A percentile compares a stretch with the other conserved stretches of the same genome.
These are phyloP conservation scores for Leucopternis melanops DNA, from an alignment of 2,113 vertebrate species.

Conservation along the genomic window DNA sequence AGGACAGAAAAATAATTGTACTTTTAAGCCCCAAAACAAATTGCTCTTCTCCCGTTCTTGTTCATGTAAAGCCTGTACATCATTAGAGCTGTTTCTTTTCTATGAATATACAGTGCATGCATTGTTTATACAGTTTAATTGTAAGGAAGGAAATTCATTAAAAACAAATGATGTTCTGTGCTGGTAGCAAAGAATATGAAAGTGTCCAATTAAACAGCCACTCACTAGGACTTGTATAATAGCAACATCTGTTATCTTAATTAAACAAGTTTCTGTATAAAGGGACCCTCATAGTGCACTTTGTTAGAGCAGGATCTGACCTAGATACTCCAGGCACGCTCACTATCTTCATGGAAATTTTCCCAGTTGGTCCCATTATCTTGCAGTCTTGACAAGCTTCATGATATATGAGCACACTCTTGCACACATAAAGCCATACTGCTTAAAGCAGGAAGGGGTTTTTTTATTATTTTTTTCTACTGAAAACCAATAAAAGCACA, in stretches of 20 bases:
- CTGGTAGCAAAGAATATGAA: conserved; percentile 55
- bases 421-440: not conserved
- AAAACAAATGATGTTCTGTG: conserved; percentile 38
- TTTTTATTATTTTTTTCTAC: not conserved
- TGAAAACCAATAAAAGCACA: not conserved
- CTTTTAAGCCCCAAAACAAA: not conserved
- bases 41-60: not conserved
- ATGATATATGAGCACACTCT: conserved; percentile 14
- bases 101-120: not conserved
- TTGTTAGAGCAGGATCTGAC: conserved; percentile 55
- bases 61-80: not conserved
- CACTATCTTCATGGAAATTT: conserved; percentile 16
- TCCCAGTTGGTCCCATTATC: conserved; percentile 62
- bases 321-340: conserved; percentile 33
- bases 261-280: conserved; percentile 60
- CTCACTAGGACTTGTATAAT: conserved; percentile 38
- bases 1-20: not conserved
- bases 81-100: conserved; percentile 34
- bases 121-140: conserved; percentile 69
- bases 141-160: conserved; percentile 37
- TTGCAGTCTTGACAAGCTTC: conserved; percentile 1
- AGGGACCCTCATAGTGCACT: conserved; percentile 8
- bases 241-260: conserved; percentile 73
- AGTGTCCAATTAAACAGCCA: conserved; percentile 65
- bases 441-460: not conserved